These are phyloP conservation scores for Oreochromis aureus DNA, from an alignment of 2,113 vertebrate species.

Conservation along the genomic window DNA sequence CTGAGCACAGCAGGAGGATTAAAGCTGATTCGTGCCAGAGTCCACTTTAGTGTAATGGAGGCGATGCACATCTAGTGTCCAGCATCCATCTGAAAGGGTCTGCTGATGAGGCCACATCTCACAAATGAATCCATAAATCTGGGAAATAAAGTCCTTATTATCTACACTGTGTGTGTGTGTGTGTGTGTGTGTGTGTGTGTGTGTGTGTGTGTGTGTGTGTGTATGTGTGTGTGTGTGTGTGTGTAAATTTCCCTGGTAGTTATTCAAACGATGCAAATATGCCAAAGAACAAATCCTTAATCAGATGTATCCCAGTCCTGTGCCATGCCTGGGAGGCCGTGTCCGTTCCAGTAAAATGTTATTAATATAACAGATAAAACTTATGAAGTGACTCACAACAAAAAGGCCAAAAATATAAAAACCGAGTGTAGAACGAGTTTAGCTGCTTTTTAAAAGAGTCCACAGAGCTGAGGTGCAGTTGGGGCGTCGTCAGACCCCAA, in stretches of 20 bases:
- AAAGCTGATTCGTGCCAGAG: neutral
- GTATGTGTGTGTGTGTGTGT: too few relatives aligned
- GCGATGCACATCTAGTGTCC: neutral
- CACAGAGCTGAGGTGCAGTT: neutral
- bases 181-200: neutral
- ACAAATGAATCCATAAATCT: neutral
- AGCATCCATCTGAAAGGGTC: neutral
- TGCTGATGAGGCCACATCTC: neutral
- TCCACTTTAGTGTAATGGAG: neutral
- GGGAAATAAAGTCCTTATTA: neutral
- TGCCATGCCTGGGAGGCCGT: neutral
- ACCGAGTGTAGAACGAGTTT: neutral
- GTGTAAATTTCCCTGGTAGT: neutral
- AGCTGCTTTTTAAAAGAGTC: neutral
- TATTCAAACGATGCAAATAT: neutral
- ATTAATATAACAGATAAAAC: neutral
- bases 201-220: neutral
- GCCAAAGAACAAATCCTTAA: neutral
- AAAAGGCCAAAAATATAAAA: neutral
- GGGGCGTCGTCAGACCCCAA: neutral
- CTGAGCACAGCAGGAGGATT: neutral
- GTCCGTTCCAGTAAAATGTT: neutral
- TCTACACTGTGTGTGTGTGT: neutral
- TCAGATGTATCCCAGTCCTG: neutral
- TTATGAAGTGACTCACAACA: neutral